A percentile compares a stretch with the other conserved stretches of the same genome.
Conservation (phyloP, 2,113 vertebrate species). For the Lophura nycthemera region DNA sequence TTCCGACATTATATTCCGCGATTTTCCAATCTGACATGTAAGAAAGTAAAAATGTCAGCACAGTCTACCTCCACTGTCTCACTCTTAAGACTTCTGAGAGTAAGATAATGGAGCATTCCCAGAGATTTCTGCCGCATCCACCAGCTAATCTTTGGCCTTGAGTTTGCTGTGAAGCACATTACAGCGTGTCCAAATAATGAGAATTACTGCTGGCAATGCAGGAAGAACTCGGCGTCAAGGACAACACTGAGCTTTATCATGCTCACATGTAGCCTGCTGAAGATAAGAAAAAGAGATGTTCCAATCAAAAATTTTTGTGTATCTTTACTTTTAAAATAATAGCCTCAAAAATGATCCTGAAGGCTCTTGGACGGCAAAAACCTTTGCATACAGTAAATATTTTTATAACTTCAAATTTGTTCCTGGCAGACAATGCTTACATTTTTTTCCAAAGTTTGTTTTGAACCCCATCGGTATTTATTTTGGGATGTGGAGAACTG, state of each 20-base stretch:
- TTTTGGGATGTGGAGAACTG: background rate
- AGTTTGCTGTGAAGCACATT: background rate
- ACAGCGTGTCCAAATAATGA: background rate
- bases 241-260: background rate
- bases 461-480: slow-evolving; percentile 3
- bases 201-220: slow-evolving; percentile 12
- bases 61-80: background rate
- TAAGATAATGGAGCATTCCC: background rate
- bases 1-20: background rate
- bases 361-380: background rate
- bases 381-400: background rate
- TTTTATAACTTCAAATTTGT: background rate
- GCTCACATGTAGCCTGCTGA: background rate
- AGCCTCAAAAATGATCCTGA: background rate
- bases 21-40: background rate
- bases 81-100: background rate
- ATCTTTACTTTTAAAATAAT: background rate
- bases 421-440: background rate
- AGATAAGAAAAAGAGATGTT: slow-evolving; percentile 15
- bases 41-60: slow-evolving; percentile 5
- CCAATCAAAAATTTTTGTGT: background rate
- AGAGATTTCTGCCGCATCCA: background rate
- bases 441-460: background rate
- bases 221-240: background rate
- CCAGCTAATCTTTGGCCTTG: background rate